Evolutionary conservation across 2,888 invertebrate species (phyloP).

Genomic region (Chelonus formosanus): DNA sequence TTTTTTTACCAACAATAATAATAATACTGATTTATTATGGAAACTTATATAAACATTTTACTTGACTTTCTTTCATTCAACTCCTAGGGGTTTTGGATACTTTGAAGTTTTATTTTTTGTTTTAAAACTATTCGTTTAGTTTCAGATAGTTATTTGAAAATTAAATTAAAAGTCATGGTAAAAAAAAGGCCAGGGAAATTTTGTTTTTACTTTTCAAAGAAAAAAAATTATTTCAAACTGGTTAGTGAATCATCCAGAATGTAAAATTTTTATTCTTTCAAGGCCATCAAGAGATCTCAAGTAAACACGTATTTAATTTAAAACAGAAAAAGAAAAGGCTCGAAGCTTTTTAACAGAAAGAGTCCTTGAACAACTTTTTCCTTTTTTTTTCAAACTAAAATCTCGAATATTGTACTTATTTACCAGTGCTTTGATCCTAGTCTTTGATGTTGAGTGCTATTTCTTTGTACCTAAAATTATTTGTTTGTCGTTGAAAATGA

Average conservation of each 20-base stretch:
- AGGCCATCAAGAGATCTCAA: slow-evolving; percentile 17
- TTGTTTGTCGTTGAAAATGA: too few species aligned
- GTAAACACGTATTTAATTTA: slow-evolving; percentile 14
- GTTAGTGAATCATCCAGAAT: neutral
- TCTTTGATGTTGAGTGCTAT: too few species aligned
- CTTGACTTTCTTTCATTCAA: neutral
- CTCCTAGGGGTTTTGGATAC: neutral
- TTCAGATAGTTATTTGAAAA: neutral
- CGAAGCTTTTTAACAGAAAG: neutral
- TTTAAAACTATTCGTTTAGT: too few species aligned
- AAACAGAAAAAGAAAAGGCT: neutral
- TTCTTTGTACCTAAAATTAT: too few species aligned
- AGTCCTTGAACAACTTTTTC: slow-evolving; percentile 14
- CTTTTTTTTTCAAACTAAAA: neutral
- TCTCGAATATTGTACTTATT: neutral
- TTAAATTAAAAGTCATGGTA: too few species aligned
- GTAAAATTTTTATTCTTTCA: slow-evolving; percentile 5
- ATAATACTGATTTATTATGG: too few species aligned
- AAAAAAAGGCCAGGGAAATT: neutral
- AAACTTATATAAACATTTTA: too few species aligned
- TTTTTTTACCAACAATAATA: neutral
- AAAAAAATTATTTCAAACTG: neutral
- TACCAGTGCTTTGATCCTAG: too few species aligned
- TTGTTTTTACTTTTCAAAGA: neutral
- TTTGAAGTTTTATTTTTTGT: too few species aligned